phyloP scores from a whole-genome alignment of 2,888 invertebrate species.

The Thecophora atra region DNA sequence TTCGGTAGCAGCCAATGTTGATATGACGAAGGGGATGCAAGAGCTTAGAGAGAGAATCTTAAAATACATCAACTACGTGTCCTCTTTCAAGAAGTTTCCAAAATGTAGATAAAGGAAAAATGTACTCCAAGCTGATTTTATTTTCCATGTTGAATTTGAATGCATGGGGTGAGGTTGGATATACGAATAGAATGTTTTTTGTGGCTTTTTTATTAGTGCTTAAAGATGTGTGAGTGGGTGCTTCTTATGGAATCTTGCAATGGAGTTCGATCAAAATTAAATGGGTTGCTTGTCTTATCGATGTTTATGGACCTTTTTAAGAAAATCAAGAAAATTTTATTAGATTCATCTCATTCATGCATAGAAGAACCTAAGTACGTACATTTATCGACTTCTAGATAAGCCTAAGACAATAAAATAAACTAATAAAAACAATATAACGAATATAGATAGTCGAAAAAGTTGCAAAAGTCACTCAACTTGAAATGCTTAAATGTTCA shows the following conservation, averaged over 20 bases:
- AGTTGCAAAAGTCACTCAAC: constrained; percentile 17
- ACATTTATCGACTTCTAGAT: no score
- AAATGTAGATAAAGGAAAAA: constrained; percentile 24
- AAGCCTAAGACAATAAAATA: no score
- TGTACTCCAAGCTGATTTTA: constrained; percentile 21
- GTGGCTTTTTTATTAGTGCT: background rate
- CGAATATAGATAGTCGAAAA: background rate
- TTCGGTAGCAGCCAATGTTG: no score
- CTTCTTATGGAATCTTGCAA: no score
- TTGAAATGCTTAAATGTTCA: constrained; percentile 19
- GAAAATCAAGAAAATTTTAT: no score
- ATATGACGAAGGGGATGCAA: no score
- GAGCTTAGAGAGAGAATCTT: no score
- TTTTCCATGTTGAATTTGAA: constrained; percentile 12
- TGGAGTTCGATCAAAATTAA: no score
- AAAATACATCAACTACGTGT: background rate
- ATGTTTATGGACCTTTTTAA: constrained; percentile 9
- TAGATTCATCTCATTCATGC: no score
- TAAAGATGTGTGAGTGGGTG: no score
- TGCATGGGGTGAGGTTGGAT: background rate
- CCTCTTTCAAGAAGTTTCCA: constrained; percentile 25
- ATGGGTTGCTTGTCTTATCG: background rate
- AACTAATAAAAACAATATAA: no score
- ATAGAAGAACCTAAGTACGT: no score
- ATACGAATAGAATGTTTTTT: background rate